phyloP scores from a whole-genome alignment of 2,797 vertebrate species.

The Eulemur mongoz region DNA sequence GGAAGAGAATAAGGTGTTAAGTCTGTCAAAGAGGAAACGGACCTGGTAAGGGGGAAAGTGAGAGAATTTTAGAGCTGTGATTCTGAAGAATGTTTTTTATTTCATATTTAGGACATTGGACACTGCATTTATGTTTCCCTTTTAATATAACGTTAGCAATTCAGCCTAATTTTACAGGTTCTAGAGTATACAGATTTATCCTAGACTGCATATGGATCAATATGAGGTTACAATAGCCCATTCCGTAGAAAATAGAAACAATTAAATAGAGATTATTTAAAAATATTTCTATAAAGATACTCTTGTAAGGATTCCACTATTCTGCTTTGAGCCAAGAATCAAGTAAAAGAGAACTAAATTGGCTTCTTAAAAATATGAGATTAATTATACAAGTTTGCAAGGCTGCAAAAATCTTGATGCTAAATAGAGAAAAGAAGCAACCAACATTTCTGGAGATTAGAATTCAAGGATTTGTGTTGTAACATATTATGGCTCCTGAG shows the following conservation, averaged over 20 bases:
- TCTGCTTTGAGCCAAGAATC: slow-evolving; percentile 7
- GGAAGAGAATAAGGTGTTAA: neutral
- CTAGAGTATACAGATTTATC: neutral
- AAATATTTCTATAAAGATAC: neutral
- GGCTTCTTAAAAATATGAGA: neutral
- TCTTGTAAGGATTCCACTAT: neutral
- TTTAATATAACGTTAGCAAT: neutral
- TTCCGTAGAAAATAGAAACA: slow-evolving; percentile 19
- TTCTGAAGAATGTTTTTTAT: neutral
- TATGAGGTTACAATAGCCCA: neutral
- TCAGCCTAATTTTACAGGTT: neutral
- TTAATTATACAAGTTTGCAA: neutral
- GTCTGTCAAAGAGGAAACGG: neutral
- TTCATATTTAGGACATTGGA: neutral
- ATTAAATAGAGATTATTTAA: neutral
- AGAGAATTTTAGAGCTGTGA: neutral
- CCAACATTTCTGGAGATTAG: neutral
- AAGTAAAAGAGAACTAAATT: neutral
- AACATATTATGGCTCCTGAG: neutral
- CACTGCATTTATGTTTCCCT: neutral
- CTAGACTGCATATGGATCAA: neutral
- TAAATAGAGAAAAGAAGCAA: neutral
- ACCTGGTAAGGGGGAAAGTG: neutral
- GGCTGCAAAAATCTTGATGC: neutral
- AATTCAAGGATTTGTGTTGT: neutral